These are phyloP conservation scores for Sturmia bella DNA, from an alignment of 2,888 invertebrate genomes.

Conservation along the genomic window DNA sequence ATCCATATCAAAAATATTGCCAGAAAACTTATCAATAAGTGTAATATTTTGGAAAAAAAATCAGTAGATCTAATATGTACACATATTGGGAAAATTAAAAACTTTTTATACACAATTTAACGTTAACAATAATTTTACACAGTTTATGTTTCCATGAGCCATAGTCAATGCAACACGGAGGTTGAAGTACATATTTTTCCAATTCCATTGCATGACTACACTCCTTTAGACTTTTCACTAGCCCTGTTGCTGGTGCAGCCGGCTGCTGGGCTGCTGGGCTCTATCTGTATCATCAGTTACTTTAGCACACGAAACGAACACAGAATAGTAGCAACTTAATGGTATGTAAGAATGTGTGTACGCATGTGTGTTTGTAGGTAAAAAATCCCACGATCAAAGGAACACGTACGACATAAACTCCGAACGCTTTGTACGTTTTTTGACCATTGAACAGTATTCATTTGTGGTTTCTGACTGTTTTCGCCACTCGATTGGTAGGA, in stretches of 20 bases:
- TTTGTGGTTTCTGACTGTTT: constrained; percentile 1
- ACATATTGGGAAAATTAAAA: no score
- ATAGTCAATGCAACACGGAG: no score
- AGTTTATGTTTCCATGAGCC: no score
- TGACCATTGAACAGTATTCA: constrained; percentile 24
- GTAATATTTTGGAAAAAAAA: no score
- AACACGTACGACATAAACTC: constrained; percentile 71
- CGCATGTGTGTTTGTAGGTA: constrained; percentile 52
- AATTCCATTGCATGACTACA: no score
- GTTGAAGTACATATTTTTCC: no score
- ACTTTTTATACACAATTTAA: no score
- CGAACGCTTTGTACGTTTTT: constrained; percentile 63
- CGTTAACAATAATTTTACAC: no score
- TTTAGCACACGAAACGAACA: not conserved
- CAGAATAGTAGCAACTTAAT: constrained; percentile 56
- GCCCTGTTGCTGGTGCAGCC: not conserved
- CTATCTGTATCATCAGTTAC: constrained; percentile 20
- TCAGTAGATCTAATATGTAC: no score
- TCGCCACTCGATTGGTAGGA: constrained; percentile 44
- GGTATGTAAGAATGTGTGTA: constrained; percentile 18
- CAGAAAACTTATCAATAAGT: no score
- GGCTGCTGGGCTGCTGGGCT: constrained; percentile 51
- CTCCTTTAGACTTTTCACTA: constrained; percentile 24
- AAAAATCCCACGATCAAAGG: constrained; percentile 72
- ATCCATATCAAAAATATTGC: no score